These are phyloP conservation scores for Mechanitis mazaeus DNA, from an alignment of 2,888 invertebrate genomes.

Conservation along the genomic window DNA sequence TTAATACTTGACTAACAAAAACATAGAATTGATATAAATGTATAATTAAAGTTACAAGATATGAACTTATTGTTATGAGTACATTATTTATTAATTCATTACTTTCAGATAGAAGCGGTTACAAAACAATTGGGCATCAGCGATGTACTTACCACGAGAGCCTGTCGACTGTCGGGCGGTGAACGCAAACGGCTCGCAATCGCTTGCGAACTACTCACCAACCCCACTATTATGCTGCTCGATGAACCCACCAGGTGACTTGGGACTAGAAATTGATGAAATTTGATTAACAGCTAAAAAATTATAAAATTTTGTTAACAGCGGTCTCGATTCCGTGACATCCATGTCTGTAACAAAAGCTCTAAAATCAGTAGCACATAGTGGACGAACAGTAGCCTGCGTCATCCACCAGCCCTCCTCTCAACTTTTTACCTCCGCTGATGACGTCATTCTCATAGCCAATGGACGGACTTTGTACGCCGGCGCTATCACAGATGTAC, in stretches of 20 bases:
- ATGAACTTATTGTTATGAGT: no score
- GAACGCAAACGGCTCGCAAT: slow-evolving; percentile 93
- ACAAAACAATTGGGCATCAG: slow-evolving; percentile 86
- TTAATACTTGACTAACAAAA: no score
- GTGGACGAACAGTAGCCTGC: slow-evolving; percentile 83
- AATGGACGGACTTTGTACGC: slow-evolving; percentile 82
- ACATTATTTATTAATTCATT: no score
- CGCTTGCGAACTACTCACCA: slow-evolving; percentile 92
- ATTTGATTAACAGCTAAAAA: no score
- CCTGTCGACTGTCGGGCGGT: slow-evolving; percentile 88
- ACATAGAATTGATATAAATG: no score
- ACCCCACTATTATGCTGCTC: slow-evolving; percentile 93
- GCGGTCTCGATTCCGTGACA: slow-evolving; percentile 80
- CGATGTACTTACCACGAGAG: slow-evolving; percentile 81
- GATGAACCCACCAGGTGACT: slow-evolving; percentile 94
- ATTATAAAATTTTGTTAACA: slow-evolving; percentile 34
- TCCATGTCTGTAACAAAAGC: slow-evolving; percentile 81
- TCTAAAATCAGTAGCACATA: slow-evolving; percentile 77
- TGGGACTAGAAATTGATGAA: no score
- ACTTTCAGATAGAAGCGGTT: slow-evolving; percentile 84
- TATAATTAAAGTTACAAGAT: no score
- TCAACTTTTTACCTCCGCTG: slow-evolving; percentile 83
- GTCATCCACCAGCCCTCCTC: slow-evolving; percentile 90
- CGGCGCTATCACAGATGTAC: slow-evolving; percentile 77
- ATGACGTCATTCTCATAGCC: slow-evolving; percentile 82